Conservation (phyloP, 2,113 vertebrate genomes). For the Macrotis lagotis region DNA sequence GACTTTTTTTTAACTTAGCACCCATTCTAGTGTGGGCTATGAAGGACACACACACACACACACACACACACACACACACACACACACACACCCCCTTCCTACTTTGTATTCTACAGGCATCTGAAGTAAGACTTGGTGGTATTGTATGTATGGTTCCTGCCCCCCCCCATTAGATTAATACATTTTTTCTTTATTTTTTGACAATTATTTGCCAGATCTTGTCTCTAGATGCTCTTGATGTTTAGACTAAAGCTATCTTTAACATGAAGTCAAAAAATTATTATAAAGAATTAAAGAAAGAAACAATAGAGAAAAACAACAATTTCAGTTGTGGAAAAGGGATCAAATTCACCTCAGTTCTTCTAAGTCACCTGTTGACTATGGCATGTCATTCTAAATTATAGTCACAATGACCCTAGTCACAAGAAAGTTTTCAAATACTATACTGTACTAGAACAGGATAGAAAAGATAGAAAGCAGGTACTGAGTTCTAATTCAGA, state of each 20-base stretch:
- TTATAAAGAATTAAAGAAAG: background rate
- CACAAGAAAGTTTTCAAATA: slow-evolving; percentile 3
- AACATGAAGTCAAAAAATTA: background rate
- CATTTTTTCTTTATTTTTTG: slow-evolving; percentile 30
- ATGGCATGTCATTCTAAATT: slow-evolving; percentile 4
- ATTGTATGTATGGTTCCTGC: background rate
- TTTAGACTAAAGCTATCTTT: background rate
- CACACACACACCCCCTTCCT: background rate
- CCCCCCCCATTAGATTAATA: background rate
- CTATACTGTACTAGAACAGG: background rate
- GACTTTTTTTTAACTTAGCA: background rate
- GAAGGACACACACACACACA: background rate
- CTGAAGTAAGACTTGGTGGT: background rate
- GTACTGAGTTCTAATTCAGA: background rate
- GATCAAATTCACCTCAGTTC: background rate
- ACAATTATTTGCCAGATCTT: slow-evolving; percentile 4
- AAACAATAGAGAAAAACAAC: background rate
- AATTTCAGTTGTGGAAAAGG: background rate
- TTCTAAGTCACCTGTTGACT: background rate
- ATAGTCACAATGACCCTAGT: background rate
- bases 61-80: too few species aligned
- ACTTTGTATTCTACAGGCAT: slow-evolving; percentile 20
- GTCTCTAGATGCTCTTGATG: background rate
- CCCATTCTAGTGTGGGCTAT: background rate
- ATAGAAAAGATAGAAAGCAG: too few species aligned